Percentiles rank a stretch among this genome's conserved stretches.
Evolutionary conservation across 2,113 vertebrate species (phyloP).

Genomic region (Vulpes ferrilata): DNA sequence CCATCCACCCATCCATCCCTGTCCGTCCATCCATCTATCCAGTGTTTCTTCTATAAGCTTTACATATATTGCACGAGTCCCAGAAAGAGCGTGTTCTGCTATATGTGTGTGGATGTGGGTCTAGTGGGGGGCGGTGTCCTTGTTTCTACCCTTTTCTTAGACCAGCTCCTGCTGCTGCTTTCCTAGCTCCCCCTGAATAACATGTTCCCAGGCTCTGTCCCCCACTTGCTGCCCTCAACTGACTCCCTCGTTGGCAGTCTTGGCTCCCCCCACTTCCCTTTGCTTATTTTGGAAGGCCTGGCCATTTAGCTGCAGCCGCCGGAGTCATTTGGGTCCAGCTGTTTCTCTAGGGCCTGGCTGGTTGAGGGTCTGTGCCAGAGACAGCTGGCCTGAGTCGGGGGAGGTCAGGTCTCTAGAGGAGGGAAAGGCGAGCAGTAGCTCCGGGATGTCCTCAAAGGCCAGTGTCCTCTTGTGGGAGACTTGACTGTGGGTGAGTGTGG

Average conservation of each 20-base stretch:
- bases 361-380: slow-evolving; percentile 33
- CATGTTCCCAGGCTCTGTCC: slow-evolving; percentile 13
- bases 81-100: neutral
- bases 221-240: neutral
- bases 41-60: neutral
- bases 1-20: neutral
- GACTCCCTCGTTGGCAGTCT: neutral
- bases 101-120: neutral
- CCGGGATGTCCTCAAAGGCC: neutral
- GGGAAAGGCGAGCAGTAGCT: neutral
- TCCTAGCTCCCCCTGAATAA: neutral
- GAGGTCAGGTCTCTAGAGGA: neutral
- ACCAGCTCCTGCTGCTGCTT: neutral
- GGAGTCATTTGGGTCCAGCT: slow-evolving; percentile 58
- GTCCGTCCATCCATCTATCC: neutral
- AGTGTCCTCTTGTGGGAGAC: neutral
- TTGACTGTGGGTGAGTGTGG: neutral
- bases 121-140: neutral
- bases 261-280: neutral
- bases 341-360: slow-evolving; percentile 5
- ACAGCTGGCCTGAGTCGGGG: neutral
- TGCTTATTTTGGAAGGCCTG: slow-evolving; percentile 58
- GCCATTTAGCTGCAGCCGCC: neutral
- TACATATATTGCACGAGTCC: neutral
- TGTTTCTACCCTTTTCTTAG: neutral